These are phyloP conservation scores for Notothenia coriiceps DNA, from an alignment of 2,113 vertebrate species.

Conservation along the genomic window DNA sequence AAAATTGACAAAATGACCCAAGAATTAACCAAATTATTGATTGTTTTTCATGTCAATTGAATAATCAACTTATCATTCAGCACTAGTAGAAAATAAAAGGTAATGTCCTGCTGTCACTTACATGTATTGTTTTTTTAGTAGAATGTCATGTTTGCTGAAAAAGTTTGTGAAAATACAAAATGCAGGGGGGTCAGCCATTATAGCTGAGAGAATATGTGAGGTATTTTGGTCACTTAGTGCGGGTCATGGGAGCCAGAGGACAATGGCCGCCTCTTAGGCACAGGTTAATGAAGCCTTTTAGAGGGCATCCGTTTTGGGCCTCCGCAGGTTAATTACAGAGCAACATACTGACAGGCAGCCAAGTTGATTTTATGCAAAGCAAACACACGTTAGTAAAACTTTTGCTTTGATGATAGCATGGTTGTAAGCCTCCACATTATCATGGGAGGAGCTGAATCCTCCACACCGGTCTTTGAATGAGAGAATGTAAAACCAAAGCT, in stretches of 20 bases:
- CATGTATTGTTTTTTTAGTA: slow-evolving; percentile 1
- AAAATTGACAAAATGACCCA: no score
- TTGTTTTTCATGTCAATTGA: no score
- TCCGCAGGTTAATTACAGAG: slow-evolving; percentile 77
- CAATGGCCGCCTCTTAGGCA: slow-evolving; percentile 60
- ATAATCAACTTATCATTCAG: no score
- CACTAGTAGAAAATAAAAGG: no score
- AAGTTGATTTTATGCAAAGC: slow-evolving; percentile 64
- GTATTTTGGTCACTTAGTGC: slow-evolving; percentile 21
- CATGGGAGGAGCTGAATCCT: background rate
- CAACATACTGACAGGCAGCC: slow-evolving; percentile 52
- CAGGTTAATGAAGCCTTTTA: slow-evolving; percentile 78
- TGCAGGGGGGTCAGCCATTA: background rate
- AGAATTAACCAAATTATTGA: no score
- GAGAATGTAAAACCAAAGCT: background rate
- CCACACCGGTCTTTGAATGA: background rate
- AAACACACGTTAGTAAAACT: slow-evolving; percentile 28
- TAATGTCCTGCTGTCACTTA: background rate
- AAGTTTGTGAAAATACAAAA: background rate
- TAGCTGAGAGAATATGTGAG: slow-evolving; percentile 7
- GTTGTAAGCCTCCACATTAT: background rate
- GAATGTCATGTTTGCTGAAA: background rate
- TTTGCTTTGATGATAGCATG: background rate
- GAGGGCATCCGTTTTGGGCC: slow-evolving; percentile 52
- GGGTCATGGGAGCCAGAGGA: slow-evolving; percentile 50